A percentile compares a stretch with the other conserved stretches of the same genome.
Evolutionary conservation across 2,113 vertebrate species (phyloP).

Genomic region (Acrocephalus arundinaceus): DNA sequence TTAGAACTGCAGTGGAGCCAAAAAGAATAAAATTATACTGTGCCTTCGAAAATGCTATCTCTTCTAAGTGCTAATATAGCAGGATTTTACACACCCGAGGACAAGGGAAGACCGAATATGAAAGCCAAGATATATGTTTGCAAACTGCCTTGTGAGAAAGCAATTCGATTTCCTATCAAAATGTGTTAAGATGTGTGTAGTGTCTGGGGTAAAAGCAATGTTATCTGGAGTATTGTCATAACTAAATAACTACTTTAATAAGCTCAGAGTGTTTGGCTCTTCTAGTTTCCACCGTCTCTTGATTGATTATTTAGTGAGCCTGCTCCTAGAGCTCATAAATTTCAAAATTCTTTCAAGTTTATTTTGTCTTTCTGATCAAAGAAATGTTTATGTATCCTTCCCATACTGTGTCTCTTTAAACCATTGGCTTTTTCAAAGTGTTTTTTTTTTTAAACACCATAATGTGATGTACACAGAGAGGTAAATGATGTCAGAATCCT

Average conservation of each 20-base stretch:
- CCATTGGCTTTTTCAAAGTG: not conserved
- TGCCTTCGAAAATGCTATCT: not conserved
- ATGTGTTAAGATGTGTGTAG: not conserved
- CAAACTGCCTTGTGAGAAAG: not conserved
- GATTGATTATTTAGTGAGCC: not conserved
- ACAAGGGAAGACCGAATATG: not conserved
- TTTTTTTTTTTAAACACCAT: not conserved
- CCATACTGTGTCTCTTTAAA: not conserved
- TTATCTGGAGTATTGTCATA: not conserved
- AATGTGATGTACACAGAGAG: conserved; percentile 48
- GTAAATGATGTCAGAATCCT: conserved; percentile 9
- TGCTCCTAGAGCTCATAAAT: not conserved
- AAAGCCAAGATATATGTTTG: not conserved
- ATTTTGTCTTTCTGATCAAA: conserved; percentile 36
- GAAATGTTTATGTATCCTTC: conserved; percentile 26
- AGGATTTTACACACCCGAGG: not conserved
- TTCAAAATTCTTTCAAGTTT: conserved; percentile 25
- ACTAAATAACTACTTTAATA: not conserved
- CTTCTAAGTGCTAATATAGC: not conserved
- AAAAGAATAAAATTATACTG: not conserved
- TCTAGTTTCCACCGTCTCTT: not conserved
- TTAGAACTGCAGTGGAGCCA: not conserved
- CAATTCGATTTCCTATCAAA: not conserved
- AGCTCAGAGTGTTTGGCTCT: not conserved
- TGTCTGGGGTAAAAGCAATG: not conserved